Evolutionary conservation across 2,888 invertebrate genomes (phyloP).

Genomic region (Phoenoteleia sp.): DNA sequence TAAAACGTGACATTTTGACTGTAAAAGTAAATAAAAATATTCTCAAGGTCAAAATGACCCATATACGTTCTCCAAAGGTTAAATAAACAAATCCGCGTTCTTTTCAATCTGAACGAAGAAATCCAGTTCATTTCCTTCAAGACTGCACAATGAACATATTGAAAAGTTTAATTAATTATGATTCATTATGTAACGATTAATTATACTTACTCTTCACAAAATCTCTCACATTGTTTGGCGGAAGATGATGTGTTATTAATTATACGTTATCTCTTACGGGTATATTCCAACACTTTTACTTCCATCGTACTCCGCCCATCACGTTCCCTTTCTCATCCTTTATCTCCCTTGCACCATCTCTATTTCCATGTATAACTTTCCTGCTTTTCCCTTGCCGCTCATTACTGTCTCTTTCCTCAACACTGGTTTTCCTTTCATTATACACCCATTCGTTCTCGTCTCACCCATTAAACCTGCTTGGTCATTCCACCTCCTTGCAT

Average conservation of each 20-base stretch:
- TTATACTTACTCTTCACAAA: conserved; percentile 39
- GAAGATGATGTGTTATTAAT: conserved; percentile 37
- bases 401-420: conserved; percentile 36
- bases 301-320: too few species aligned
- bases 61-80: too few species aligned
- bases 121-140: too few species aligned
- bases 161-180: background rate
- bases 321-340: too few species aligned
- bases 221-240: conserved; percentile 25
- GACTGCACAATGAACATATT: too few species aligned
- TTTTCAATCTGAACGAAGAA: too few species aligned
- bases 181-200: conserved; percentile 37
- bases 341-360: conserved; percentile 18
- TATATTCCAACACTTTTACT: background rate
- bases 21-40: too few species aligned
- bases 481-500: conserved; percentile 61
- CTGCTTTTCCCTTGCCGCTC: conserved; percentile 28
- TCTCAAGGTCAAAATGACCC: too few species aligned
- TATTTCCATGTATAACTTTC: conserved; percentile 28
- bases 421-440: conserved; percentile 22
- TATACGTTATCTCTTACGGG: conserved; percentile 32
- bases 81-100: too few species aligned
- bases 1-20: too few species aligned
- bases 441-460: conserved; percentile 43
- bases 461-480: conserved; percentile 53